A percentile compares a stretch with the other conserved stretches of the same genome.
phyloP scores from a whole-genome alignment of 2,113 vertebrate genomes.

The Pelobates fuscus region DNA sequence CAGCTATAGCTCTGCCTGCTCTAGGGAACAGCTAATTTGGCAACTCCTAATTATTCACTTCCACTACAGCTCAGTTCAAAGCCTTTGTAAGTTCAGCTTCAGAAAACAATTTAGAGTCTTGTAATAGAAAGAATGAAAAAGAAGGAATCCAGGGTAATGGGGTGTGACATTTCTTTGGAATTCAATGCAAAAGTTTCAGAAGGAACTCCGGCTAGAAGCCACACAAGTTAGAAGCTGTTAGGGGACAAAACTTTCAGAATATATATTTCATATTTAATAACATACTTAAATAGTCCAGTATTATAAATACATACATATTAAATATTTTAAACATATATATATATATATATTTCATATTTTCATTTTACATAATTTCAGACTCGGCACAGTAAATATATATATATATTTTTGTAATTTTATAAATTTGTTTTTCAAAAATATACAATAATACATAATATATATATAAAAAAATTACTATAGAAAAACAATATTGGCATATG shows the following conservation, averaged over 20 bases:
- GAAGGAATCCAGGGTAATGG: conserved; percentile 40
- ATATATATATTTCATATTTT: too few relatives aligned
- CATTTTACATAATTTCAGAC: too few relatives aligned
- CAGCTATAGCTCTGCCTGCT: conserved; percentile 16
- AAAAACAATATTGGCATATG: too few relatives aligned
- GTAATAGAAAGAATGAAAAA: conserved; percentile 41
- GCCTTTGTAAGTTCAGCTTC: conserved; percentile 23
- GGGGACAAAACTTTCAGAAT: conserved; percentile 12
- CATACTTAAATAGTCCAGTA: too few relatives aligned
- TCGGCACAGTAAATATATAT: too few relatives aligned
- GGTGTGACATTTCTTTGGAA: conserved; percentile 42
- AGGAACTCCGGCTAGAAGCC: conserved; percentile 33
- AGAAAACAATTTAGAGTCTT: conserved; percentile 36
- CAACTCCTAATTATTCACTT: conserved; percentile 40
- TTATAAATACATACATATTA: too few relatives aligned
- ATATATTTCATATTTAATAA: too few relatives aligned
- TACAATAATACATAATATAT: too few relatives aligned
- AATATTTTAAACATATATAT: too few relatives aligned
- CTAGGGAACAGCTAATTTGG: conserved; percentile 36
- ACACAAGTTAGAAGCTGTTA: conserved; percentile 21
- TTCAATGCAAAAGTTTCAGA: conserved; percentile 26
- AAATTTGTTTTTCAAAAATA: too few relatives aligned
- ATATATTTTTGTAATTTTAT: too few relatives aligned
- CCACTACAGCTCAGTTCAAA: conserved; percentile 32
- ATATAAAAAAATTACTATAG: too few relatives aligned